phyloP scores from a whole-genome alignment of 2,797 vertebrate genomes.

The Sebastes trivittatus region DNA sequence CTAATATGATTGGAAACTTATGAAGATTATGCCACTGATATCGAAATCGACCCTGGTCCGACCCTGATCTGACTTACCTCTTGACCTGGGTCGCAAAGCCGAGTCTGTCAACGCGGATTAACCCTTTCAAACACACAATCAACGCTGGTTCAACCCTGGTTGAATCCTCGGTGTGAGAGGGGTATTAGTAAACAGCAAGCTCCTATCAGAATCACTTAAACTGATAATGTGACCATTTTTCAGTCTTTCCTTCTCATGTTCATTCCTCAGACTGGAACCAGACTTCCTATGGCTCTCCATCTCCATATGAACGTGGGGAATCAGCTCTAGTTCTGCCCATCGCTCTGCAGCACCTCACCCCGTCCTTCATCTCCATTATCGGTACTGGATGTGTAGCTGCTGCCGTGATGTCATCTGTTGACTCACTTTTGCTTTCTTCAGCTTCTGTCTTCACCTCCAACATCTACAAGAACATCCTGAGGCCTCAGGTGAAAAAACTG shows the following conservation, averaged over 20 bases:
- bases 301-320: conserved; percentile 37
- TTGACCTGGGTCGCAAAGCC: too few species aligned
- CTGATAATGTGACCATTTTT: too few species aligned
- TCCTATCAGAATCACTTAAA: not conserved
- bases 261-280: conserved; percentile 56
- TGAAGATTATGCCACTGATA: too few species aligned
- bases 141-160: too few species aligned
- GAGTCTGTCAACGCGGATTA: too few species aligned
- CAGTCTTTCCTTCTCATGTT: not conserved
- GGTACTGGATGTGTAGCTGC: conserved; percentile 54
- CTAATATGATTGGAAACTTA: too few species aligned
- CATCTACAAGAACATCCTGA: conserved; percentile 8
- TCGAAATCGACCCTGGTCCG: too few species aligned
- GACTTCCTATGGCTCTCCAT: conserved; percentile 39
- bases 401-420: conserved; percentile 61
- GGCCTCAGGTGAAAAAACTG: not conserved
- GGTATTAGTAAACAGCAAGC: not conserved
- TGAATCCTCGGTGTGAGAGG: too few species aligned
- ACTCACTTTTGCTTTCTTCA: conserved; percentile 56
- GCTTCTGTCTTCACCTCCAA: conserved; percentile 52
- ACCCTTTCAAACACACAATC: too few species aligned
- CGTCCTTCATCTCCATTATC: conserved; percentile 30
- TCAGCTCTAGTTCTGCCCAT: conserved; percentile 43
- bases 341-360: conserved; percentile 47
- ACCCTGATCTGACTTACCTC: too few species aligned